Evolutionary conservation across 2,113 vertebrate genomes (phyloP), one percentile per base, ranked within the genome.

Genomic region (Sula dactylatra): DNA sequence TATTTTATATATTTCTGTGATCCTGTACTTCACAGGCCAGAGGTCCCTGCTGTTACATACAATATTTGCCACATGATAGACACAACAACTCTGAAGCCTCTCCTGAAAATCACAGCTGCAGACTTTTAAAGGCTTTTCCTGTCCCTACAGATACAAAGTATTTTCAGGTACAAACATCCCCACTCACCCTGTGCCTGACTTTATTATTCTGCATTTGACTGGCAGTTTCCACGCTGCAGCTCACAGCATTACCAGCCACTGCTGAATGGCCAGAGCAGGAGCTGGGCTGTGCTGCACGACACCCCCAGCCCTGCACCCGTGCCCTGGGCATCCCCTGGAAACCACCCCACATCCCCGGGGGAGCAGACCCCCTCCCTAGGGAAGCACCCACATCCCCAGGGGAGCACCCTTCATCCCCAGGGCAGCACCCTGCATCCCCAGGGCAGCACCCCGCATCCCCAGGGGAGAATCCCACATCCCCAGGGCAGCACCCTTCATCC

Each of bases 1-100:
- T 8, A 4, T 8, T 45, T 4, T 32, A 26, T 32, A 0, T 5
- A 2, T 7, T 18, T 2, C 2, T 13, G 82, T 14, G 50, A 6
- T 32, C 49, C 73, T 34, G 65, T 13, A 4, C 70, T 47, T 67
- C 50, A 1, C 21, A 18, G 82, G 82, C 78, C 20, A 2, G 54
- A 65, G 73, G 49, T 36, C 72, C 72, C 77, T 81, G 72, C 50
- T 71, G 71, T 6, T 16, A 34, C 52, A 3, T 4, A 6, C 16
- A 36, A 11, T 44, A 15, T 58, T 36, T 36, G 54, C 38, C 20
- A 9, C 56, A 7, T 7, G 58, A 20, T 7, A 61, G 49, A n/a
- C 36, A 59, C 34, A 45, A 1, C 64, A 29, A 16, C 52, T 0
- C 72, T 13, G 77, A 69, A 26, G 24, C 52, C 44, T 34, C 12